phyloP scores from a whole-genome alignment of 2,888 invertebrate genomes.

The Amphimallon solstitiale region DNA sequence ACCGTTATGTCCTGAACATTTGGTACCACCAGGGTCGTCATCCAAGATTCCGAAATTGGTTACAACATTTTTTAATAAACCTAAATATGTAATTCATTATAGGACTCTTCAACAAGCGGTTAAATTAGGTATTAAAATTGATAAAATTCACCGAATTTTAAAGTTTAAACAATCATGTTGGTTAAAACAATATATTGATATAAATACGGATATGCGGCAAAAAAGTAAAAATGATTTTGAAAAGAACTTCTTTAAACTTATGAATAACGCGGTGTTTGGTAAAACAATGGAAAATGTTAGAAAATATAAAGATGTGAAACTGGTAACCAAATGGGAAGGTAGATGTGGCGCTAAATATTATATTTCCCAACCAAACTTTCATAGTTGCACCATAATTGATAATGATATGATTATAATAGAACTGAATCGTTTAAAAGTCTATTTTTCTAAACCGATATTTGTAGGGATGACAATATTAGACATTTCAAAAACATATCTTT shows the following conservation, averaged over 20 bases:
- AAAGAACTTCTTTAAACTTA: constrained; percentile 20
- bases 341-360: constrained; percentile 31
- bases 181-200: constrained; percentile 56
- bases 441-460: too few relatives aligned
- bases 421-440: constrained; percentile 40
- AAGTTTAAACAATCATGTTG: constrained; percentile 56
- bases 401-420: constrained; percentile 39
- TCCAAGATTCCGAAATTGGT: constrained; percentile 48
- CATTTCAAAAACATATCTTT: too few relatives aligned
- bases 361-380: constrained; percentile 18
- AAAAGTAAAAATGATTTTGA: constrained; percentile 38
- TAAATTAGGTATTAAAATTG: constrained; percentile 46
- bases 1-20: constrained; percentile 49
- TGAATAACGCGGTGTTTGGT: constrained; percentile 26
- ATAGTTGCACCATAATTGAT: constrained; percentile 38
- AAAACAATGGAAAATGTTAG: constrained; percentile 36
- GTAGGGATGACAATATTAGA: too few relatives aligned
- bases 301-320: constrained; percentile 37
- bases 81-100: constrained; percentile 50
- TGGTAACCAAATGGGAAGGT: constrained; percentile 27
- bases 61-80: constrained; percentile 44
- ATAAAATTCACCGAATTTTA: constrained; percentile 52
- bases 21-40: constrained; percentile 44
- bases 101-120: constrained; percentile 49
- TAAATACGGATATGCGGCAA: constrained; percentile 55